phyloP scores from a whole-genome alignment of 2,888 invertebrate species.

The Tipula lateralis region DNA sequence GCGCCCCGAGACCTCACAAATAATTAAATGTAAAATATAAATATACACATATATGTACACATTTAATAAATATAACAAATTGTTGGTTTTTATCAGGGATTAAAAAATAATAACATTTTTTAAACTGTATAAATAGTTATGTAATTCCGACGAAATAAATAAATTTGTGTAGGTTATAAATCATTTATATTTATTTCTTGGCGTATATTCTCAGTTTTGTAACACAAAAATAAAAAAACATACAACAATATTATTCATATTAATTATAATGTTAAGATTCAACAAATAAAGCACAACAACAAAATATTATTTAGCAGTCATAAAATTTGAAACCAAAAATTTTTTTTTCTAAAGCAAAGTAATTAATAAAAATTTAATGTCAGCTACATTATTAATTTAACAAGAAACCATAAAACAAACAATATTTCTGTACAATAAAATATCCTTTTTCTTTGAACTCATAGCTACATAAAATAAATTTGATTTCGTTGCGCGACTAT shows the following conservation, averaged over 20 bases:
- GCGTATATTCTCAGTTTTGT: not conserved
- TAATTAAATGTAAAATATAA: not conserved
- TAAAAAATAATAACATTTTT: not conserved
- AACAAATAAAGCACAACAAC: not conserved
- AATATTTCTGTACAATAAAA: no score
- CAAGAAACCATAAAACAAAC: not conserved
- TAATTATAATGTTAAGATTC: not conserved
- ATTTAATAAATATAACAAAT: not conserved
- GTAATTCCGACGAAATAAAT: not conserved
- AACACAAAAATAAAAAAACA: not conserved
- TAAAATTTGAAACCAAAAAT: not conserved
- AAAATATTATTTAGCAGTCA: not conserved
- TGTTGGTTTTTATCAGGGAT: not conserved
- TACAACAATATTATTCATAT: not conserved
- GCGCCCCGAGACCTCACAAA: not conserved
- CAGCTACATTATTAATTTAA: not conserved
- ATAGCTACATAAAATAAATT: not conserved
- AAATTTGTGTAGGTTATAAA: not conserved
- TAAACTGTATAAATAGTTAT: not conserved
- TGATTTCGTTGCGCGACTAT: not conserved
- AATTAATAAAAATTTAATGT: not conserved
- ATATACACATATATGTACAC: not conserved
- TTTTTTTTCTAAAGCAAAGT: not conserved
- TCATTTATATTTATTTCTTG: not conserved
- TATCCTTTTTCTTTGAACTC: not conserved